Evolutionary conservation across 2,888 invertebrate genomes (phyloP).

Genomic region (Lepidonotus clava): DNA sequence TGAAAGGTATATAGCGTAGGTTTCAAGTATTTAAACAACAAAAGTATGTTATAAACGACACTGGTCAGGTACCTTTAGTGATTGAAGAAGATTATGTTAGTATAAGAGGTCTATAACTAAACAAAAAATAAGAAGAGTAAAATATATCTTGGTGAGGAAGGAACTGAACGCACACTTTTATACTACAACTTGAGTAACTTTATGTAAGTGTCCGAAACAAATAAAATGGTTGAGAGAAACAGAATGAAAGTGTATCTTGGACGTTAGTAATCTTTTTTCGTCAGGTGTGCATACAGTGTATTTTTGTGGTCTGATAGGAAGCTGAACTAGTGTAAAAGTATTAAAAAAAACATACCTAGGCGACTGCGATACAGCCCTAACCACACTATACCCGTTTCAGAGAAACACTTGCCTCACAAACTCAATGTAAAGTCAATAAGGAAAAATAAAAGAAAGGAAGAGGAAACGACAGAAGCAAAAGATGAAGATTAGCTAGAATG

Average conservation of each 20-base stretch:
- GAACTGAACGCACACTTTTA: conserved; percentile 36
- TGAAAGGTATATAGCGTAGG: neutral
- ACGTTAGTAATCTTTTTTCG: neutral
- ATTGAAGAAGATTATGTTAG: neutral
- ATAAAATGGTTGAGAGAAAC: neutral
- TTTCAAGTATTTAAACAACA: neutral
- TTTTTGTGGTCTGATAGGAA: neutral
- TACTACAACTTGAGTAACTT: neutral
- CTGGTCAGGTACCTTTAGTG: neutral
- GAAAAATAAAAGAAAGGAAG: conserved; percentile 5
- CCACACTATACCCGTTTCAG: neutral
- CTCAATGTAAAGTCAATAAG: neutral
- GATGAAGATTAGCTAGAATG: neutral
- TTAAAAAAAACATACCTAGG: neutral
- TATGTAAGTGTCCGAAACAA: neutral
- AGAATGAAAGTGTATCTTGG: neutral
- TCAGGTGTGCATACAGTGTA: neutral
- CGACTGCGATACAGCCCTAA: neutral
- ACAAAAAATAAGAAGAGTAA: neutral
- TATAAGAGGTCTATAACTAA: neutral
- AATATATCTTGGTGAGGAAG: neutral
- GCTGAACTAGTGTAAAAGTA: neutral
- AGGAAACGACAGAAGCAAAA: neutral
- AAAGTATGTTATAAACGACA: too few species aligned
- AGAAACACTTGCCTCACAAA: conserved; percentile 44